A percentile compares a stretch with the other conserved stretches of the same genome.
Evolutionary conservation across 2,797 vertebrate genomes (phyloP).

Genomic region (Diceros bicornis): DNA sequence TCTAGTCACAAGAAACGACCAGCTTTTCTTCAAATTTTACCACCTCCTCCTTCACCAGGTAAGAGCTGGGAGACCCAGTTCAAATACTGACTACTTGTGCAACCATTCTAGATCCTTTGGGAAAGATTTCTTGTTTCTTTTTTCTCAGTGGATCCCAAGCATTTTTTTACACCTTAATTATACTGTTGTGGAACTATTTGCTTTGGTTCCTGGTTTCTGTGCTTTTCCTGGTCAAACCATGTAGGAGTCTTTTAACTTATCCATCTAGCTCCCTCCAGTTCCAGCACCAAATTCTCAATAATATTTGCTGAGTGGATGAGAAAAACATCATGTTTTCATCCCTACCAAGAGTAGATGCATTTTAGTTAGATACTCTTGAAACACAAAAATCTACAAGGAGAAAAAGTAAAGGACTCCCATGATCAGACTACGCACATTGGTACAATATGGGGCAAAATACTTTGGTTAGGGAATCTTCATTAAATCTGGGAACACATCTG

Average conservation of each 20-base stretch:
- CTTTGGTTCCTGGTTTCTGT: background rate
- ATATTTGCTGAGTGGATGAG: background rate
- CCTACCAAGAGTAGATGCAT: background rate
- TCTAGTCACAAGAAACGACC: background rate
- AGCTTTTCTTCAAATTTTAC: background rate
- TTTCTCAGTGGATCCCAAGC: background rate
- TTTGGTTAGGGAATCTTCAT: background rate
- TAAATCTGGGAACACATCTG: background rate
- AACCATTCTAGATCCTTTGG: background rate
- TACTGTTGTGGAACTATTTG: background rate
- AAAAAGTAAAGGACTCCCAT: background rate
- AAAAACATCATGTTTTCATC: background rate
- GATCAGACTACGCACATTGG: background rate
- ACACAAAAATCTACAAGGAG: background rate
- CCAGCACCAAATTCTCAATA: background rate
- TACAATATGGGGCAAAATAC: background rate
- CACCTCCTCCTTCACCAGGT: background rate
- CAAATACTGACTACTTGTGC: background rate
- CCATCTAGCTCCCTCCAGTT: background rate
- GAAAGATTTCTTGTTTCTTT: background rate
- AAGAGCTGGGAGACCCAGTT: background rate
- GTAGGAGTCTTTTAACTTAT: background rate
- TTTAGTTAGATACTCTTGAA: slow-evolving; percentile 22
- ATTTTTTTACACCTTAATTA: background rate
- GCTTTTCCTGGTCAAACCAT: background rate